Conservation (phyloP, 2,113 vertebrate genomes). For the Hypomesus transpacificus region DNA sequence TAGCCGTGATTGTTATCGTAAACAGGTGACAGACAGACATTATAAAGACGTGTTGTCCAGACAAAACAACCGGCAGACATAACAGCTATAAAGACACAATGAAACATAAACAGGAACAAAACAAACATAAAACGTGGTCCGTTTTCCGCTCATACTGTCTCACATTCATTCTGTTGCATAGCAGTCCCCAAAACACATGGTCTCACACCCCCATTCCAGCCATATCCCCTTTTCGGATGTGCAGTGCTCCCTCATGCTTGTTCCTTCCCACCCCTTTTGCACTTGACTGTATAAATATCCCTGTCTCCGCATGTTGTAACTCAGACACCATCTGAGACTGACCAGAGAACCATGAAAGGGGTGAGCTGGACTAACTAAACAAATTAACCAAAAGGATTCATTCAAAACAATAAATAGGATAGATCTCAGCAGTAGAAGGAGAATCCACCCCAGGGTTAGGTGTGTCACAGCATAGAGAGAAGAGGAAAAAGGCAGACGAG, state of each 20-base stretch:
- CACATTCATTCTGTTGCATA: not conserved
- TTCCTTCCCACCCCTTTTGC: slow-evolving; percentile 52
- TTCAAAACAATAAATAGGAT: not conserved
- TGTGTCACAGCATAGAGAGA: not conserved
- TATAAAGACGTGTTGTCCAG: slow-evolving; percentile 43
- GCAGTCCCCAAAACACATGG: slow-evolving; percentile 23
- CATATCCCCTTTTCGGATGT: slow-evolving; percentile 30
- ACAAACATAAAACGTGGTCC: slow-evolving; percentile 24
- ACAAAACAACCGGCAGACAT: slow-evolving; percentile 55
- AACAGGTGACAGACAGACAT: slow-evolving; percentile 36
- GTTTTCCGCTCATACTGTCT: slow-evolving; percentile 31
- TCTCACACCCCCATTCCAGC: slow-evolving; percentile 18
- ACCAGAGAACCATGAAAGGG: slow-evolving; percentile 18
- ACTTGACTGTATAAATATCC: slow-evolving; percentile 59
- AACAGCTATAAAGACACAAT: slow-evolving; percentile 28
- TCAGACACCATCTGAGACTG: slow-evolving; percentile 30
- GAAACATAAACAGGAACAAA: slow-evolving; percentile 31
- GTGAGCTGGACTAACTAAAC: slow-evolving; percentile 14
- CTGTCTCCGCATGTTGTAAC: slow-evolving; percentile 32
- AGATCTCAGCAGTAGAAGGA: no score
- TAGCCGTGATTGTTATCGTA: slow-evolving; percentile 6
- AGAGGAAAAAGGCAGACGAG: not conserved
- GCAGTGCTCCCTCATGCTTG: slow-evolving; percentile 16
- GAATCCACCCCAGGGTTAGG: no score
- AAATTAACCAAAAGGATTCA: not conserved